These are phyloP conservation scores for Gavialis gangeticus DNA, from an alignment of 2,113 vertebrate genomes.

Conservation along the genomic window DNA sequence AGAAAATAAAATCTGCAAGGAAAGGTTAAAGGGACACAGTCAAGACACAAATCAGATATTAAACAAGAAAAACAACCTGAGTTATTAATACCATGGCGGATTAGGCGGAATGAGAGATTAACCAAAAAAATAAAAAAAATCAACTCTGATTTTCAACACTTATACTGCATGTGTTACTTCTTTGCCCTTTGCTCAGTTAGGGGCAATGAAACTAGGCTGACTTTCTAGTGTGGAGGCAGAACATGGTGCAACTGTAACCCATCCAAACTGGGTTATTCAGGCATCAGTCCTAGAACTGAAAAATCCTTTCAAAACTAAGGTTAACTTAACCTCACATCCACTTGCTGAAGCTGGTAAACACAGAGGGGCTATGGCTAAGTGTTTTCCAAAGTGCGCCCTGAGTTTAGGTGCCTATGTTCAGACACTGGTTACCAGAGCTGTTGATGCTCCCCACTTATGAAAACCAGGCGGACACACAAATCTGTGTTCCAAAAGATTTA, in stretches of 20 bases:
- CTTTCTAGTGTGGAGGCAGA: neutral
- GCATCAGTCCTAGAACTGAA: neutral
- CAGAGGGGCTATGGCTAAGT: neutral
- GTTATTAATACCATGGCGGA: conserved; percentile 61
- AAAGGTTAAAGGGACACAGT: conserved; percentile 66
- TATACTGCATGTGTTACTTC: conserved; percentile 9
- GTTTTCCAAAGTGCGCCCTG: neutral
- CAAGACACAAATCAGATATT: conserved; percentile 70
- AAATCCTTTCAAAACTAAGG: neutral
- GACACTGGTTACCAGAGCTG: neutral
- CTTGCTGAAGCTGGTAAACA: neutral
- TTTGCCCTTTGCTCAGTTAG: conserved; percentile 24
- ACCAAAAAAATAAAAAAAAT: neutral
- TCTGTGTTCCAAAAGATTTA: neutral
- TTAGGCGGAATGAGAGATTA: conserved; percentile 54
- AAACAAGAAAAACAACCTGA: conserved; percentile 51
- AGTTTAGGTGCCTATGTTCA: neutral
- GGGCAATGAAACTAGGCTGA: neutral
- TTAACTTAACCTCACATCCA: neutral
- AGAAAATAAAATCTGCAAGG: conserved; percentile 58
- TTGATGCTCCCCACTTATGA: neutral
- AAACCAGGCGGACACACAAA: neutral
- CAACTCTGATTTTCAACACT: conserved; percentile 36
- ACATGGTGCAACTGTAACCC: neutral
- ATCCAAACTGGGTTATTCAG: neutral